Evolutionary conservation across 2,888 invertebrate species (phyloP).

Genomic region (Arrhopalites spinosus): DNA sequence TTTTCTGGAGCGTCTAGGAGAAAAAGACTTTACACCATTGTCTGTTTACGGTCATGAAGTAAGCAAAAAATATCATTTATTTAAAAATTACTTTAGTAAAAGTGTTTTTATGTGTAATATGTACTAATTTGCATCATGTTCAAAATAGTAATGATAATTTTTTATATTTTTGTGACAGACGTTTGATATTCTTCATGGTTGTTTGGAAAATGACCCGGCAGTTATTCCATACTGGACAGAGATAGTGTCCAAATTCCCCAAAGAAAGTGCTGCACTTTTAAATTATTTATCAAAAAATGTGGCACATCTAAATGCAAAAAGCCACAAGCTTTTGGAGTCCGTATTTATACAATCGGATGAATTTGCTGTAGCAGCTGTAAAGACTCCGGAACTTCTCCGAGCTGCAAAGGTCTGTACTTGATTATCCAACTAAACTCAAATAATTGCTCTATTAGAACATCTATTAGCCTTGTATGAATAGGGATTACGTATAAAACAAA

Average conservation of each 20-base stretch:
- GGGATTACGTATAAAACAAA: too few relatives aligned
- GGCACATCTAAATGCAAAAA: conserved; percentile 40
- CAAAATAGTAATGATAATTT: background rate
- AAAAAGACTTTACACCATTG: conserved; percentile 46
- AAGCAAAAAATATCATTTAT: background rate
- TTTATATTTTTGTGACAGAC: conserved; percentile 38
- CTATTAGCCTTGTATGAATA: too few relatives aligned
- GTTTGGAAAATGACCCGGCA: conserved; percentile 49
- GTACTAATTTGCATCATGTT: background rate
- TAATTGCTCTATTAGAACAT: too few relatives aligned
- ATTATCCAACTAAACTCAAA: background rate
- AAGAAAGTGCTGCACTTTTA: conserved; percentile 49
- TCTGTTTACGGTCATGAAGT: conserved; percentile 53
- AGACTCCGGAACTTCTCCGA: conserved; percentile 51
- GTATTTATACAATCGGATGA: conserved; percentile 54
- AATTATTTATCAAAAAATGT: conserved; percentile 51
- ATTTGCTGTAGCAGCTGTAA: conserved; percentile 55
- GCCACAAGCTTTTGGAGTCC: conserved; percentile 47
- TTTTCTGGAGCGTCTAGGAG: conserved; percentile 51
- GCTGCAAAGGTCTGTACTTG: conserved; percentile 49
- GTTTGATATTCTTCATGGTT: conserved; percentile 49
- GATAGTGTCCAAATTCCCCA: conserved; percentile 47
- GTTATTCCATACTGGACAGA: conserved; percentile 49
- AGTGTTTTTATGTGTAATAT: background rate
- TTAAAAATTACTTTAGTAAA: background rate